Conservation (phyloP, 2,888 invertebrate species). For the Tinea trinotella region DNA sequence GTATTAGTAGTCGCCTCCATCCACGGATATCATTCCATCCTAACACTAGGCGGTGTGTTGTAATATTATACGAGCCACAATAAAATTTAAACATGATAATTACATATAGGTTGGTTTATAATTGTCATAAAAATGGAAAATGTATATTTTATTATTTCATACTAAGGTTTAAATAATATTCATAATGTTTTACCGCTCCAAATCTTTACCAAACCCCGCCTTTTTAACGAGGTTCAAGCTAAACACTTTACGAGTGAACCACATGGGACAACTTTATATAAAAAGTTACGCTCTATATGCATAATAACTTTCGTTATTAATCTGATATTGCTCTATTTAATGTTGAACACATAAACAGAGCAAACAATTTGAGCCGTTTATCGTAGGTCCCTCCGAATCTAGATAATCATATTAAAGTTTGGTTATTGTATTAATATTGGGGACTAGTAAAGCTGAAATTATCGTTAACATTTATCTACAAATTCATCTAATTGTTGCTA, state of each 20-base stretch:
- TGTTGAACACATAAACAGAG: neutral
- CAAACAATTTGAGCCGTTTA: neutral
- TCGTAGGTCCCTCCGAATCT: neutral
- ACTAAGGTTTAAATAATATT: too few relatives aligned
- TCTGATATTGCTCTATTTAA: slow-evolving; percentile 6
- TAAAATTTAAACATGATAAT: too few relatives aligned
- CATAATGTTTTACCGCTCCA: too few relatives aligned
- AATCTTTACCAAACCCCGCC: slow-evolving; percentile 1
- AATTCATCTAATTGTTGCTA: neutral
- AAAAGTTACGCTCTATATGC: slow-evolving; percentile 1
- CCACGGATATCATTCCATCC: too few relatives aligned
- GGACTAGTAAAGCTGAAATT: neutral
- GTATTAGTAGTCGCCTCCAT: too few relatives aligned
- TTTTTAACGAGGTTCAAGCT: slow-evolving; percentile 7
- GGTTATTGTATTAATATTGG: neutral
- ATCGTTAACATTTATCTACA: neutral
- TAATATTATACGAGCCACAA: too few relatives aligned
- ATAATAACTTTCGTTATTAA: neutral
- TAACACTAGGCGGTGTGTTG: too few relatives aligned
- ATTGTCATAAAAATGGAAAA: too few relatives aligned
- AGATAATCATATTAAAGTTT: neutral
- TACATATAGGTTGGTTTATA: too few relatives aligned
- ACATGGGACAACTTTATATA: slow-evolving; percentile 16
- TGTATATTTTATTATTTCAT: too few relatives aligned
- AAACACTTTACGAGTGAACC: slow-evolving; percentile 15